Evolutionary conservation across 2,797 vertebrate genomes (phyloP).

Genomic region (Myiothlypis chrysogaster): DNA sequence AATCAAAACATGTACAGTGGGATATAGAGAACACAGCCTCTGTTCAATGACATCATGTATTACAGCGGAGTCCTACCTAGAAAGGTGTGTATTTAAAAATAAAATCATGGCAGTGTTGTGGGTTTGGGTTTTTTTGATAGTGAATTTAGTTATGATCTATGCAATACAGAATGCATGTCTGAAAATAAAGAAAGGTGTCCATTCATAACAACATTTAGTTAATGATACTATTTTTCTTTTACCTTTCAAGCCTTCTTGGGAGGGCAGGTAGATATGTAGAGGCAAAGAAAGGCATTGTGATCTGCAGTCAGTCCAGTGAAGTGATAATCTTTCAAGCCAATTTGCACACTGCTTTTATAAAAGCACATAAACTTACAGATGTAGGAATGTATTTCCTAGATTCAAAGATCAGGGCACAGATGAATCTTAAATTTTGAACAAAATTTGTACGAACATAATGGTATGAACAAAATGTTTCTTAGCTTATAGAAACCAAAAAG

Average conservation of each 20-base stretch:
- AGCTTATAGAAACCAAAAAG: background rate
- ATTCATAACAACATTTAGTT: background rate
- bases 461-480: background rate
- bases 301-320: background rate
- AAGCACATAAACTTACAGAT: background rate
- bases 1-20: accelerated
- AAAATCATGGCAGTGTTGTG: background rate
- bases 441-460: too few species aligned
- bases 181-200: background rate
- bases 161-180: background rate
- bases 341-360: background rate
- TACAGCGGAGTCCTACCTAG: background rate
- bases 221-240: background rate
- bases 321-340: background rate
- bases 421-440: background rate
- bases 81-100: background rate
- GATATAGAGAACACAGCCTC: background rate
- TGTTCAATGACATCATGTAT: background rate
- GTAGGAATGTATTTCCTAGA: background rate
- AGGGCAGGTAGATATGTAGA: background rate
- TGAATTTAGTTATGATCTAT: background rate
- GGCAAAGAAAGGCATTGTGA: background rate
- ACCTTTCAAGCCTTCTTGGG: background rate
- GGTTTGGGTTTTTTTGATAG: background rate
- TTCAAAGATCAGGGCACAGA: background rate